These are phyloP conservation scores for Clamator glandarius DNA, from an alignment of 2,797 vertebrate species.

Conservation along the genomic window DNA sequence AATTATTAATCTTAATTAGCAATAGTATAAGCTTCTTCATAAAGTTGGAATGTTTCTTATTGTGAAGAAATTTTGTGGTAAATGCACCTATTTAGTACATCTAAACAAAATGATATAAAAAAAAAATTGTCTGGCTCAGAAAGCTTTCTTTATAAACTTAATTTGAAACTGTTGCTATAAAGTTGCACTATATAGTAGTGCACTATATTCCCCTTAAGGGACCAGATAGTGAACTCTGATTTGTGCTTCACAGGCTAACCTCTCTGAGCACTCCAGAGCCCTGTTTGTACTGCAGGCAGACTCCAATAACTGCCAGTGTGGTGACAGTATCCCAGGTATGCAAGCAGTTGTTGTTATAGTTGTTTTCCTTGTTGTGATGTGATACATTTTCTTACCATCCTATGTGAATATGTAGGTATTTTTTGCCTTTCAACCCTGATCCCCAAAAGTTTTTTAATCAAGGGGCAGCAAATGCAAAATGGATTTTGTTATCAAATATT, in stretches of 20 bases:
- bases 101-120: background rate
- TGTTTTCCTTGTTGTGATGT: background rate
- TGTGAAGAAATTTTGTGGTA: background rate
- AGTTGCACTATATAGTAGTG: background rate
- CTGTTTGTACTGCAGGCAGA: background rate
- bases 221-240: background rate
- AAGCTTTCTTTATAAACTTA: background rate
- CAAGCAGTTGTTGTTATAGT: background rate
- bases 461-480: background rate
- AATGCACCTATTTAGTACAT: background rate
- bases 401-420: background rate
- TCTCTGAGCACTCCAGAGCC: background rate
- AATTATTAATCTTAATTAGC: slow-evolving; percentile 54
- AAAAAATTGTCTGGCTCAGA: background rate
- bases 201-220: background rate
- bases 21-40: background rate
- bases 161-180: background rate
- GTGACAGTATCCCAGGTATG: background rate
- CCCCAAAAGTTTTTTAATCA: background rate
- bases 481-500: background rate
- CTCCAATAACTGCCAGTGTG: background rate
- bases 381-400: background rate
- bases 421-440: background rate
- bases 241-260: background rate
- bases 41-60: background rate